phyloP scores from a whole-genome alignment of 1,140 invertebrate species.

The Augochlora pura region DNA sequence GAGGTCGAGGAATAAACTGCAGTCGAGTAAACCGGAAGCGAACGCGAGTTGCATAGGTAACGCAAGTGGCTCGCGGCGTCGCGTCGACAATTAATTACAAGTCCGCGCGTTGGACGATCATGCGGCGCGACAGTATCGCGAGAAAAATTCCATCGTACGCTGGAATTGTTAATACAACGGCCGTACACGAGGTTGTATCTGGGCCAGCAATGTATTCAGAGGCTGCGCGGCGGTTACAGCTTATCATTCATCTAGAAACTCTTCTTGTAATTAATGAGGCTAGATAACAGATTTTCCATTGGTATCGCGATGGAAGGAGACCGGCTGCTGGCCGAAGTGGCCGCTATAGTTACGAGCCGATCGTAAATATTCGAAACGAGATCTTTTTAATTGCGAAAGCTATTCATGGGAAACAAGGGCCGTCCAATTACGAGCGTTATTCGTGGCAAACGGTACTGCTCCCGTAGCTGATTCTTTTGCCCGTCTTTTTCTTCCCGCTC shows the following conservation, averaged over 20 bases:
- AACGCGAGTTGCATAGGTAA: neutral
- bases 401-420: constrained; percentile 15
- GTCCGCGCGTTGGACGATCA: constrained; percentile 18
- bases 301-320: constrained; percentile 18
- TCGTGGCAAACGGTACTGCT: neutral
- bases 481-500: too few relatives aligned
- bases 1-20: too few relatives aligned
- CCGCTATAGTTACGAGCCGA: neutral
- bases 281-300: constrained; percentile 29
- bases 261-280: constrained; percentile 45
- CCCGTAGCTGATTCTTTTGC: neutral
- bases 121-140: neutral
- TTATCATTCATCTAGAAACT: constrained; percentile 30
- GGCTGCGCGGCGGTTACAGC: neutral
- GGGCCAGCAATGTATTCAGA: constrained; percentile 32
- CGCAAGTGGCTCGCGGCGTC: constrained; percentile 7
- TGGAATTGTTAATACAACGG: constrained; percentile 53
- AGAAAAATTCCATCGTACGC: constrained; percentile 43
- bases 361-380: neutral
- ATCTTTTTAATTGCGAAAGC: neutral
- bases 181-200: constrained; percentile 37
- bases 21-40: constrained; percentile 13
- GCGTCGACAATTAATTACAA: constrained; percentile 41
- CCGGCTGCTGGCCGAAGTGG: neutral
- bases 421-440: neutral